phyloP scores from a whole-genome alignment of 2,113 vertebrate genomes.

The Electrona antarctica region DNA sequence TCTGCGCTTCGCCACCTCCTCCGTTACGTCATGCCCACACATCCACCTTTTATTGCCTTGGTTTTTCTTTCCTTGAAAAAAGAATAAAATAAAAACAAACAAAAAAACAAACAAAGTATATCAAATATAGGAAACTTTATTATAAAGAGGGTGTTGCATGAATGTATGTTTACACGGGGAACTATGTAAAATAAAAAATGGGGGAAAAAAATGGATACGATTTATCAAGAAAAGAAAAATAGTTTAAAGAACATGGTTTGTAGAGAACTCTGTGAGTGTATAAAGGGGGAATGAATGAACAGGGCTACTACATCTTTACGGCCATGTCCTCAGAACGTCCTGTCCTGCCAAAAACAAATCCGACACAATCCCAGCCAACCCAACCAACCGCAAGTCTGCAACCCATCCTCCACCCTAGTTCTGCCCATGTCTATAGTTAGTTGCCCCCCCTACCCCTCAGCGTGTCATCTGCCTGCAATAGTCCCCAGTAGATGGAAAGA shows the following conservation, averaged over 20 bases:
- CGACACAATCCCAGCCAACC: constrained; percentile 60
- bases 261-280: constrained; percentile 70
- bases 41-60: constrained; percentile 58
- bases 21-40: constrained; percentile 35
- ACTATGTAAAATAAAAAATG: constrained; percentile 69
- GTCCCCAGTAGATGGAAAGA: constrained; percentile 26
- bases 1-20: constrained; percentile 43
- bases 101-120: constrained; percentile 66
- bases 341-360: constrained; percentile 57
- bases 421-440: constrained; percentile 2
- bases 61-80: constrained; percentile 23
- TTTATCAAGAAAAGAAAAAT: constrained; percentile 70
- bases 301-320: constrained; percentile 44
- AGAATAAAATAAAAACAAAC: too few species aligned
- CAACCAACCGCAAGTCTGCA: constrained; percentile 37
- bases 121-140: constrained; percentile 83
- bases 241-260: constrained; percentile 74
- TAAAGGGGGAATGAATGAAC: constrained; percentile 53
- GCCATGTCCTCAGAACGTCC: constrained; percentile 44
- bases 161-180: constrained; percentile 86
- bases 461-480: constrained; percentile 25
- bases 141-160: constrained; percentile 86
- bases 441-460: not conserved
- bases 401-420: constrained; percentile 9
- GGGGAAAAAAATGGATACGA: constrained; percentile 38